phyloP scores from a whole-genome alignment of 1,140 invertebrate genomes.

The Pachyrhynchus sulphureomaculatus region DNA sequence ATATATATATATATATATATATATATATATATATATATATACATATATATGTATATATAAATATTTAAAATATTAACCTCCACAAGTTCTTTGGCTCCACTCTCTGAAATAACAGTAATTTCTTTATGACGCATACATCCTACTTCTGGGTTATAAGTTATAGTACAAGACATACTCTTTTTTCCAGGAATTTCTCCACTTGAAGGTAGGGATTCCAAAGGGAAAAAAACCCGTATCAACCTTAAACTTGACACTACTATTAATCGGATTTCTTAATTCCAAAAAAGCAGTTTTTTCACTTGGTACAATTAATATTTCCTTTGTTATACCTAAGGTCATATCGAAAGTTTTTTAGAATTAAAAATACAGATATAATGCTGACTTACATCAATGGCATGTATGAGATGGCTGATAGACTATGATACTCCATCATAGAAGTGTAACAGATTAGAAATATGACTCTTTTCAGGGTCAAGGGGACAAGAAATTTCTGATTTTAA shows the following conservation, averaged over 20 bases:
- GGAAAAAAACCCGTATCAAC: conserved; percentile 25
- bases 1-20: no score
- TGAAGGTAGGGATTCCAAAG: conserved; percentile 23
- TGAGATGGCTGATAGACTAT: no score
- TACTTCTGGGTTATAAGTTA: conserved; percentile 26
- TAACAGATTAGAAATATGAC: no score
- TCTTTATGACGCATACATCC: conserved; percentile 21
- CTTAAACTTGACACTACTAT: conserved; percentile 29
- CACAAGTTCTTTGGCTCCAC: conserved; percentile 31
- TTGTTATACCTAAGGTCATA: no score
- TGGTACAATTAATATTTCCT: conserved; percentile 16
- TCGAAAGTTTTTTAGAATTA: no score
- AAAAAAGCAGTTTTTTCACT: conserved; percentile 18
- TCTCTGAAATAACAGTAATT: conserved; percentile 33
- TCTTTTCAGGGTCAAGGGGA: no score
- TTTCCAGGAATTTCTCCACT: conserved; percentile 25
- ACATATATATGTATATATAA: no score
- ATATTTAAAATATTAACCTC: conserved; percentile 5
- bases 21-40: no score
- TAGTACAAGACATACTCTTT: conserved; percentile 22
- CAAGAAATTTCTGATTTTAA: no score
- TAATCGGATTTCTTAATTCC: conserved; percentile 35
- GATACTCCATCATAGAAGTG: no score
- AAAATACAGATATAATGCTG: no score
- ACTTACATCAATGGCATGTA: no score